Percentiles rank a stretch among this genome's conserved stretches.
phyloP scores from a whole-genome alignment of 2,113 vertebrate genomes.

The Struthidea cinerea region DNA sequence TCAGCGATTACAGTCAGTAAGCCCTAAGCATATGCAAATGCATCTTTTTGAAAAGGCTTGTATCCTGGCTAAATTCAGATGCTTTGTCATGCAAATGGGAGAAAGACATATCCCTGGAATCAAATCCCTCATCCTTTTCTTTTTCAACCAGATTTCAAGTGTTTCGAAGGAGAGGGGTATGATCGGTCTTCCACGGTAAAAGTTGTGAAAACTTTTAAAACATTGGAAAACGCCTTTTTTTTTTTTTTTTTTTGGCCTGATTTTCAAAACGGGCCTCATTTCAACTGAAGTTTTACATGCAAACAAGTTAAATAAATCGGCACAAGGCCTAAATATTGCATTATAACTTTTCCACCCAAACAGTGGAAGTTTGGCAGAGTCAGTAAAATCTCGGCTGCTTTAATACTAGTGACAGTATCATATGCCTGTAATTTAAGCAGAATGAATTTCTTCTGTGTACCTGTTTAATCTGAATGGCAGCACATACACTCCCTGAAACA shows the following conservation, averaged over 20 bases:
- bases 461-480: neutral
- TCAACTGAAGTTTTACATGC: neutral
- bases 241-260: neutral
- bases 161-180: neutral
- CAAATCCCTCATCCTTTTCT: neutral
- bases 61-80: conserved; percentile 34
- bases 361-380: neutral
- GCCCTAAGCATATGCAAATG: conserved; percentile 9
- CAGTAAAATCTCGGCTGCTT: neutral
- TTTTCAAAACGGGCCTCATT: neutral
- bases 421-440: neutral
- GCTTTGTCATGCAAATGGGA: conserved; percentile 39
- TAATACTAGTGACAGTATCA: neutral
- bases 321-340: neutral
- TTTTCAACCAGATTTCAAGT: neutral
- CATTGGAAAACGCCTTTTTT: fast-evolving
- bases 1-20: neutral
- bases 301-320: neutral
- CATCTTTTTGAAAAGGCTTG: conserved; percentile 13
- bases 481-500: neutral
- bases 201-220: neutral
- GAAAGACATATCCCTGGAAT: conserved; percentile 10
- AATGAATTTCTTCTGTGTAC: neutral
- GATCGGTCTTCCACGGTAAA: fast-evolving
- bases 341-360: neutral